Percentiles rank a stretch among this genome's conserved stretches.
Conservation (phyloP, 2,797 vertebrate species). For the Pipistrellus pygmaeus region DNA sequence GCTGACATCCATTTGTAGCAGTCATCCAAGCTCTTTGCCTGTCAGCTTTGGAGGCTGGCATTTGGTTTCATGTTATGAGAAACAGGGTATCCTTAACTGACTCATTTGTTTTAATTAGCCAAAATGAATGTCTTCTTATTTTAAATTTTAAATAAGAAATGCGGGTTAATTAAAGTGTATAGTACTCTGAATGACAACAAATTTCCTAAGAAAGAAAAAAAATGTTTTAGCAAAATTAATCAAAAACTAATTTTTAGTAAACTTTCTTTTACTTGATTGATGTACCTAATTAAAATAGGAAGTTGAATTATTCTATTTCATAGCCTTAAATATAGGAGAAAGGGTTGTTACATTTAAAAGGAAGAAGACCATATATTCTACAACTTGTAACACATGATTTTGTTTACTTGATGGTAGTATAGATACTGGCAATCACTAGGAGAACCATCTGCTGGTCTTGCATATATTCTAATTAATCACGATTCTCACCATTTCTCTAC, state of each 20-base stretch:
- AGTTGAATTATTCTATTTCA: conserved; percentile 68
- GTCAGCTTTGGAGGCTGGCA: background rate
- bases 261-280: conserved; percentile 72
- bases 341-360: conserved; percentile 6
- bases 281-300: conserved; percentile 78
- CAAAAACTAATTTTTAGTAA: conserved; percentile 63
- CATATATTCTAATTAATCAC: background rate
- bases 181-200: conserved; percentile 26
- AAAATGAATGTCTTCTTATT: conserved; percentile 35
- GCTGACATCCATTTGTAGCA: background rate
- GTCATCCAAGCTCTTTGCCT: background rate
- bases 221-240: conserved; percentile 66
- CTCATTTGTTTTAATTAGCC: conserved; percentile 54
- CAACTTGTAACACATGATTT: background rate
- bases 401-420: background rate
- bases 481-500: background rate
- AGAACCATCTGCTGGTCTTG: background rate
- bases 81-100: background rate
- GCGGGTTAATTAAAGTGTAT: conserved; percentile 33
- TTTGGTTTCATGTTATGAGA: conserved; percentile 56
- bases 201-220: conserved; percentile 60
- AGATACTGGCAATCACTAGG: background rate
- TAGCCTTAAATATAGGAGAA: conserved; percentile 29
- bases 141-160: conserved; percentile 59
- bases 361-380: background rate